Evolutionary conservation across 2,797 vertebrate genomes (phyloP).

Genomic region (Podarcis lilfordi): DNA sequence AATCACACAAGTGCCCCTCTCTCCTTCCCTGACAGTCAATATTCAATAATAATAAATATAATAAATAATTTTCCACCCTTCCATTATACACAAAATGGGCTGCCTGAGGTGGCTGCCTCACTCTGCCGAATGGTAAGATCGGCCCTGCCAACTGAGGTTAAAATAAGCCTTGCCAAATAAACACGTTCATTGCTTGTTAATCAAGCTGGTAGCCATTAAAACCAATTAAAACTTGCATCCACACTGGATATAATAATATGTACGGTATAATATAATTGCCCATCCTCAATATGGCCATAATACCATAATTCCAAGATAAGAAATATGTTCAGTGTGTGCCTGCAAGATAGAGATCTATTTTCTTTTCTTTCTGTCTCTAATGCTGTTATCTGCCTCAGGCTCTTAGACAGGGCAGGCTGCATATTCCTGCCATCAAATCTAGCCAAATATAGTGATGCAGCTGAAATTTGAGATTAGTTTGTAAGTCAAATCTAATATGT

Average conservation of each 20-base stretch:
- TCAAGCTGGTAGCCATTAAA: background rate
- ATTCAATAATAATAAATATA: too few relatives aligned
- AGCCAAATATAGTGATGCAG: background rate
- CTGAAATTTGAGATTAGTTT: background rate
- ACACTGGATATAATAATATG: background rate
- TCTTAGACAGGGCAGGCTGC: background rate
- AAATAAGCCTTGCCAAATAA: background rate
- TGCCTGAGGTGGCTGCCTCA: too few relatives aligned
- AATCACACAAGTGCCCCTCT: too few relatives aligned
- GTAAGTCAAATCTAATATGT: too few relatives aligned
- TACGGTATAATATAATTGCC: background rate
- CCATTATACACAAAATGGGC: too few relatives aligned
- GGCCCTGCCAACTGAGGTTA: background rate
- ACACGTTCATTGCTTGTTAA: background rate
- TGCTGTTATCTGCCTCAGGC: background rate
- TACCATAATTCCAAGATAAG: background rate
- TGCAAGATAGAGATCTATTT: background rate
- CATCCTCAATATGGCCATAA: background rate
- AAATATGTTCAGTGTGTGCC: background rate
- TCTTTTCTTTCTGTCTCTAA: background rate
- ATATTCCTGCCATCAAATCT: background rate
- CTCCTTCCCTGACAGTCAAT: too few relatives aligned
- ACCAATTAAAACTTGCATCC: background rate
- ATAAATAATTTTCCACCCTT: too few relatives aligned
- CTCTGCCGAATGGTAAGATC: too few relatives aligned